A percentile compares a stretch with the other conserved stretches of the same genome.
Conservation (phyloP, 2,113 vertebrate species). For the Galemys pyrenaicus region DNA sequence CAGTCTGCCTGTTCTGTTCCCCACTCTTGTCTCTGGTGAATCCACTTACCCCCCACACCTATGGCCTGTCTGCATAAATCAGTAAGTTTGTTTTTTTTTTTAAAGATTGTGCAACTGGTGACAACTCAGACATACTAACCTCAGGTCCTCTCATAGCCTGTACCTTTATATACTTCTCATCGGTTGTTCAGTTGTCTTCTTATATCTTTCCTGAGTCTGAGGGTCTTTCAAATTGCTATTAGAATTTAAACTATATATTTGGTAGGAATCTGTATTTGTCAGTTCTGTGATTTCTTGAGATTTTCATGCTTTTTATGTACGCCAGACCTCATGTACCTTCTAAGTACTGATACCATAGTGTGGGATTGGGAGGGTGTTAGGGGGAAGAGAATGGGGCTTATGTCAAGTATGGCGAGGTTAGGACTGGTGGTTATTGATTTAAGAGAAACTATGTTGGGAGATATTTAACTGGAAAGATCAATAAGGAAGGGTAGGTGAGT, state of each 20-base stretch:
- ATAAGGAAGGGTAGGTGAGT: not conserved
- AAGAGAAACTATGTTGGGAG: not conserved
- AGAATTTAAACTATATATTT: conserved; percentile 3
- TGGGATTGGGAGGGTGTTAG: not conserved
- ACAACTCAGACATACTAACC: not conserved
- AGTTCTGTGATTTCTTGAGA: not conserved
- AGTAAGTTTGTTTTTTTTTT: no score
- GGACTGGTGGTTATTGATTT: not conserved
- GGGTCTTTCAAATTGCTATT: not conserved
- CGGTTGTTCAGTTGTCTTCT: not conserved
- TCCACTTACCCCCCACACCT: no score
- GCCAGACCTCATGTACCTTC: not conserved
- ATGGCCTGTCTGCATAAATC: no score
- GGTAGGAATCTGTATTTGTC: not conserved
- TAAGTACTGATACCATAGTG: not conserved
- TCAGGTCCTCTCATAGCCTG: not conserved
- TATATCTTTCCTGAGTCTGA: not conserved
- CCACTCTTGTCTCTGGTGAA: no score
- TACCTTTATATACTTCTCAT: not conserved
- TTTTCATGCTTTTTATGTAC: not conserved
- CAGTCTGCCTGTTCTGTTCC: no score
- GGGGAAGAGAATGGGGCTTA: not conserved
- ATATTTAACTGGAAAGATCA: not conserved
- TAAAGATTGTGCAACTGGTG: not conserved
- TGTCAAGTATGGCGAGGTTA: not conserved